Evolutionary conservation across 2,113 vertebrate genomes (phyloP).

Genomic region (Engraulis encrasicolus): DNA sequence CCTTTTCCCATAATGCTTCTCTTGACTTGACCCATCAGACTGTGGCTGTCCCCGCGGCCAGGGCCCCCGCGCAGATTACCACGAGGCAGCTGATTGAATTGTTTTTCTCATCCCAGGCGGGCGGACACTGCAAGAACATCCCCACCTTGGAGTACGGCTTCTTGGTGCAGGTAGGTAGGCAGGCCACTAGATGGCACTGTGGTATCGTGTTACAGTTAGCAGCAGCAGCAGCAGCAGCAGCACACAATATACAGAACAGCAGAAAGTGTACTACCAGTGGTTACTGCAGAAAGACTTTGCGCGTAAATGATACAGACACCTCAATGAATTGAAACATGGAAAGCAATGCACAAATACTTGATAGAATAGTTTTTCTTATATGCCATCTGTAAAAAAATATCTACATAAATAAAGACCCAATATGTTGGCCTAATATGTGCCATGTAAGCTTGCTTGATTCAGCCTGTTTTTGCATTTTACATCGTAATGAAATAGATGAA

Average conservation of each 20-base stretch:
- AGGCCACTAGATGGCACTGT: conserved; percentile 43
- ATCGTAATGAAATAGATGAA: no score
- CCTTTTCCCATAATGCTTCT: conserved; percentile 81
- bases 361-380: no score
- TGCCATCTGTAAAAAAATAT: no score
- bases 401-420: no score
- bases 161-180: conserved; percentile 94
- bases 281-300: no score
- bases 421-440: no score
- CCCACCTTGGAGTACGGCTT: conserved; percentile 98
- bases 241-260: no score
- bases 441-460: no score
- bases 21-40: conserved; percentile 84
- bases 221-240: neutral
- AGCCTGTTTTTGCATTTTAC: no score
- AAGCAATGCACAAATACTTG: no score
- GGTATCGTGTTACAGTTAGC: neutral
- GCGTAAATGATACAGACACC: no score
- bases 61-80: conserved; percentile 85
- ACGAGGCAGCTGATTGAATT: conserved; percentile 87
- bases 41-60: conserved; percentile 81
- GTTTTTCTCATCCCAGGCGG: conserved; percentile 86
- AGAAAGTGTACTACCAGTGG: neutral
- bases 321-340: no score
- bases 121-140: conserved; percentile 97